phyloP scores from a whole-genome alignment of 1,140 invertebrate species.

The Zophobas morio region DNA sequence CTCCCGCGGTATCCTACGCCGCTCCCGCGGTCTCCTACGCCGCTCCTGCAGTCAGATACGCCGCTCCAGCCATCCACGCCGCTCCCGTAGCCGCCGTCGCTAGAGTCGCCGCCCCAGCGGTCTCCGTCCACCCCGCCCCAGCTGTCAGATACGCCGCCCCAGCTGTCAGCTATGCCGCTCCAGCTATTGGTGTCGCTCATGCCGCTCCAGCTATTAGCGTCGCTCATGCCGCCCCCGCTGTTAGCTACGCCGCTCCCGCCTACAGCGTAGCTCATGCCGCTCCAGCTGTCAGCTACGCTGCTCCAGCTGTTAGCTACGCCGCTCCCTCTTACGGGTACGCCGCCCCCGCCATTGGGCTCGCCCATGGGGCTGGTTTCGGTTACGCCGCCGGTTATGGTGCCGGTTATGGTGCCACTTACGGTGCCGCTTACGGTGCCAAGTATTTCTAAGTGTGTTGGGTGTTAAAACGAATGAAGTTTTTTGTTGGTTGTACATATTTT shows the following conservation, averaged over 20 bases:
- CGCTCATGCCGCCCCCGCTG: neutral
- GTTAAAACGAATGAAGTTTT: neutral
- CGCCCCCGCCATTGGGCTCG: too few species aligned
- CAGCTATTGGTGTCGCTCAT: neutral
- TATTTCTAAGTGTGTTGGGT: too few species aligned
- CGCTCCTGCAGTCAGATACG: too few species aligned
- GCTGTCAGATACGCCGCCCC: slow-evolving; percentile 57
- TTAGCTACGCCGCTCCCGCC: neutral
- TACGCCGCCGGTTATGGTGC: too few species aligned
- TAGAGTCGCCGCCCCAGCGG: slow-evolving; percentile 51
- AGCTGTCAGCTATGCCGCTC: slow-evolving; percentile 39
- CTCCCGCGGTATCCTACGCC: slow-evolving; percentile 72
- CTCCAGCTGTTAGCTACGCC: neutral
- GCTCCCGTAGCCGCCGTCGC: slow-evolving; percentile 52
- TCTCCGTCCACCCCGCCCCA: slow-evolving; percentile 63
- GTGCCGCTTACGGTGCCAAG: neutral
- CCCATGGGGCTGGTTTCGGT: too few species aligned
- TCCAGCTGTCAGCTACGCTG: too few species aligned
- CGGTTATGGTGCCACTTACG: neutral
- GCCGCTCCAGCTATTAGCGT: neutral
- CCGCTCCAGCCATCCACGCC: slow-evolving; percentile 73
- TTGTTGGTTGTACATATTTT: slow-evolving; percentile 24
- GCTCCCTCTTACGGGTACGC: neutral
- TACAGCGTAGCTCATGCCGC: too few species aligned
- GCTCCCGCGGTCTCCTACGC: slow-evolving; percentile 72